phyloP scores from a whole-genome alignment of 2,113 vertebrate species.

The Eublepharis macularius region DNA sequence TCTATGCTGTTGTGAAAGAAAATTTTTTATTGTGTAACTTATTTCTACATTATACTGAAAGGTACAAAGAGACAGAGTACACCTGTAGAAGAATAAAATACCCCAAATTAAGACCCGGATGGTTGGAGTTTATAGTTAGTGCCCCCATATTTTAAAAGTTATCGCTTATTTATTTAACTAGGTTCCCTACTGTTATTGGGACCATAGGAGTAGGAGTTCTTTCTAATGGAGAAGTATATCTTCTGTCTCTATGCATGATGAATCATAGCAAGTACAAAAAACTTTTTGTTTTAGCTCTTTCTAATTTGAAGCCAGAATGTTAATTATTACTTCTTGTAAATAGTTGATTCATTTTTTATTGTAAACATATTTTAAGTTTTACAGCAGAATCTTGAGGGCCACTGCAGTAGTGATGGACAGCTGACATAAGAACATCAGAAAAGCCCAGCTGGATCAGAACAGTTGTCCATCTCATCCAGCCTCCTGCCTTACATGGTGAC shows the following conservation, averaged over 20 bases:
- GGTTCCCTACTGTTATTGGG: too few species aligned
- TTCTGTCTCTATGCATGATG: too few species aligned
- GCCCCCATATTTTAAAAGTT: neutral
- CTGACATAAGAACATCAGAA: neutral
- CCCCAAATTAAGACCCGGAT: too few species aligned
- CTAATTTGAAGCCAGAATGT: neutral
- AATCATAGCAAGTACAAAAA: too few species aligned
- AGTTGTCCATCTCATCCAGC: too few species aligned
- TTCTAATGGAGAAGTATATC: too few species aligned
- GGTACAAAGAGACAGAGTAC: neutral
- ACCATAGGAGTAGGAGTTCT: neutral
- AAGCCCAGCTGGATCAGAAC: too few species aligned
- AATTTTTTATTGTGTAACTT: neutral
- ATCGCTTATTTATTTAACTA: neutral
- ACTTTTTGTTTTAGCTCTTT: neutral
- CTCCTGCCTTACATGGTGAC: too few species aligned
- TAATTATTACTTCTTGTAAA: neutral
- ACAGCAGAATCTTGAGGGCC: too few species aligned
- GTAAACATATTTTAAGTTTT: neutral
- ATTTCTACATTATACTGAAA: neutral
- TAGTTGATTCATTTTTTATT: neutral
- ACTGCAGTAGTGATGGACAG: too few species aligned
- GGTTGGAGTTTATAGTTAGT: neutral
- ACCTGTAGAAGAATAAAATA: too few species aligned
- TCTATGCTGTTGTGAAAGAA: neutral